phyloP scores from a whole-genome alignment of 2,113 vertebrate genomes.

The Thalassarche chlororhynchos region DNA sequence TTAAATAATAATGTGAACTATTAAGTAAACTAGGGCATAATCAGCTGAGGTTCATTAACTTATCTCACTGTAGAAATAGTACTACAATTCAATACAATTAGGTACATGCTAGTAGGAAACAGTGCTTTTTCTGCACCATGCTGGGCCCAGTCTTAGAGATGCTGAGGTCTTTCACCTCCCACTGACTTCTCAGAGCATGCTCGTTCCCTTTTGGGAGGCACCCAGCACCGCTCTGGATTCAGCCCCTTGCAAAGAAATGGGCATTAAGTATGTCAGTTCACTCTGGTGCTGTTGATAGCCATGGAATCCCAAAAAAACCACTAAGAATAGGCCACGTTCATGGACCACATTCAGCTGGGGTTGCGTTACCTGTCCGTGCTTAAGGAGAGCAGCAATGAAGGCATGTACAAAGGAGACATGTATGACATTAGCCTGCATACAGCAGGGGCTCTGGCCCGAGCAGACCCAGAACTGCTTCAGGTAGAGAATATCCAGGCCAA shows the following conservation, averaged over 20 bases:
- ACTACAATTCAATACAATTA: constrained; percentile 67
- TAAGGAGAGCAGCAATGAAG: neutral
- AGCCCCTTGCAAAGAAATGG: neutral
- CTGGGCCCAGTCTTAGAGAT: neutral
- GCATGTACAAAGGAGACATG: neutral
- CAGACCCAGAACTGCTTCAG: neutral
- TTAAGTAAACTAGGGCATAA: constrained; percentile 71
- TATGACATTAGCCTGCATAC: neutral
- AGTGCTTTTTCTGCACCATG: neutral
- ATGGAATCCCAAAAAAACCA: rapidly evolving
- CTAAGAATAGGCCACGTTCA: neutral
- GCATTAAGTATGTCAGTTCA: neutral
- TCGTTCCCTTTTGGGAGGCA: neutral
- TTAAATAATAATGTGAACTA: constrained; percentile 73
- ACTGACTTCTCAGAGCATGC: neutral
- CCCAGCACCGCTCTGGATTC: neutral
- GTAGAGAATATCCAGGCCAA: neutral
- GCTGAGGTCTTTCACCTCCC: constrained; percentile 3
- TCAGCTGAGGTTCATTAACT: constrained; percentile 72
- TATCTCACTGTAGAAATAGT: constrained; percentile 57
- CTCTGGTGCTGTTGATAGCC: neutral
- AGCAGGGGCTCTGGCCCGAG: rapidly evolving
- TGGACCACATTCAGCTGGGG: rapidly evolving
- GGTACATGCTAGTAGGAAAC: neutral
- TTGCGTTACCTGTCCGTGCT: neutral